Evolutionary conservation across 2,113 vertebrate genomes (phyloP), one percentile per base, ranked within the genome.

Genomic region (Sarotherodon lohbergeri): DNA sequence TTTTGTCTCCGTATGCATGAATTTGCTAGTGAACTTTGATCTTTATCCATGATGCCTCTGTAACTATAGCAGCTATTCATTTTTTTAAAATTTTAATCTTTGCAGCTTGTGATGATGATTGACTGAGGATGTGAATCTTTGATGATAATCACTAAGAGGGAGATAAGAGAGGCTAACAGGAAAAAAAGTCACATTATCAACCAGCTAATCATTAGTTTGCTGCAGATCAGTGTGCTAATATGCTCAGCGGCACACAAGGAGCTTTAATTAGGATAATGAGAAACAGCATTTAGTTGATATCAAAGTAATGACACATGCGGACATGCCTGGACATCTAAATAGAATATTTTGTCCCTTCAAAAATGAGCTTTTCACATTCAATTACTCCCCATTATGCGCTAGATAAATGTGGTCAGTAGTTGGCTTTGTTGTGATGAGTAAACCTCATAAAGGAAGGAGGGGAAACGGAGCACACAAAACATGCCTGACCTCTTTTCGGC

Each of bases 181-280:
- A 0, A 11, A 46, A 86, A 87, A 89, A 92, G 73, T 86, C 82
- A 81, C 79, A 87, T 90, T 92, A 94, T 93, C 93, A 92, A 88
- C 83, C 93, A 91, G 83, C 81, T 56, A 84, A 92, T 94, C 95
- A 90, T 92, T 92, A 94, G 81, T 89, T 93, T 86, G 50, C 91
- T 80, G 91, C 94, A 94, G 91, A 94, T 94, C 92, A 91, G 91
- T 86, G 82, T 92, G 93, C 93, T 95, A 94, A 95, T 95, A 86
- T 89, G 91, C 90, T 92, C 92, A 88, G 90, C 78, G 88, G 93
- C 92, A 91, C 90, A 92, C 80, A 14, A 93, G 91, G 82, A 92
- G 92, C 90, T 90, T 95, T 95, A 95, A 95, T 96, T 93, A 95
- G 90, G 90, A 83, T 94, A 95, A 95, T 96, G 94, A 95, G 92